Evolutionary conservation across 2,888 invertebrate genomes (phyloP).

Genomic region (Cryptophagus acutangulus): DNA sequence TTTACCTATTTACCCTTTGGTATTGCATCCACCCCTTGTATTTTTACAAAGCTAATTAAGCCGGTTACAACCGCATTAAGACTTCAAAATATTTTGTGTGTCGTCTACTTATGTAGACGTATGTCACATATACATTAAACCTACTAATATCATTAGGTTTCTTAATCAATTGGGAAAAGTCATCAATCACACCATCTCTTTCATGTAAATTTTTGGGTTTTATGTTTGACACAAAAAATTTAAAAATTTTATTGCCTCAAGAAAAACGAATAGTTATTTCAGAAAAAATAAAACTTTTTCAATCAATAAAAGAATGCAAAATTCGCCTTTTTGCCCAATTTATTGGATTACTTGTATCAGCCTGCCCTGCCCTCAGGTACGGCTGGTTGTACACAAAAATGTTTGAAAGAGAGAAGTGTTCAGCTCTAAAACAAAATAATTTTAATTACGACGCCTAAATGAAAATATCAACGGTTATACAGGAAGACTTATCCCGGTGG

Average conservation of each 20-base stretch:
- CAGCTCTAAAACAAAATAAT: slow-evolving; percentile 14
- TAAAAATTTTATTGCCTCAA: slow-evolving; percentile 8
- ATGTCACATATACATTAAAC: not conserved
- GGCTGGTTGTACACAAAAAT: slow-evolving; percentile 34
- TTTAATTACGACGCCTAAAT: slow-evolving; percentile 8
- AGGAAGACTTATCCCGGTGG: too few species aligned
- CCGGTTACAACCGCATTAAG: slow-evolving; percentile 11
- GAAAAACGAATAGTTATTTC: slow-evolving; percentile 11
- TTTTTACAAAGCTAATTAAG: slow-evolving; percentile 22
- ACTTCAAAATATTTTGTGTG: slow-evolving; percentile 7
- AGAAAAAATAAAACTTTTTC: too few species aligned
- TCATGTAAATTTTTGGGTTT: slow-evolving; percentile 22
- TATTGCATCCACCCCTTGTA: slow-evolving; percentile 12
- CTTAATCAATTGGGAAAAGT: slow-evolving; percentile 24
- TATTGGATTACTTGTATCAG: slow-evolving; percentile 23
- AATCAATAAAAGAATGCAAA: too few species aligned
- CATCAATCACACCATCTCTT: slow-evolving; percentile 15
- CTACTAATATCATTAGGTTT: slow-evolving; percentile 17
- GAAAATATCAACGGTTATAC: slow-evolving; percentile 1
- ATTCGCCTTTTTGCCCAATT: slow-evolving; percentile 13
- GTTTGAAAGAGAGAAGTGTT: slow-evolving; percentile 18
- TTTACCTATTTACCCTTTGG: slow-evolving; percentile 18
- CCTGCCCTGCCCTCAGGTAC: slow-evolving; percentile 33
- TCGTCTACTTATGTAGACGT: slow-evolving; percentile 15
- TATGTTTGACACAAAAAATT: slow-evolving; percentile 15